A percentile compares a stretch with the other conserved stretches of the same genome.
These are phyloP conservation scores for Daboia siamensis DNA, from an alignment of 2,113 vertebrate genomes.

Conservation along the genomic window DNA sequence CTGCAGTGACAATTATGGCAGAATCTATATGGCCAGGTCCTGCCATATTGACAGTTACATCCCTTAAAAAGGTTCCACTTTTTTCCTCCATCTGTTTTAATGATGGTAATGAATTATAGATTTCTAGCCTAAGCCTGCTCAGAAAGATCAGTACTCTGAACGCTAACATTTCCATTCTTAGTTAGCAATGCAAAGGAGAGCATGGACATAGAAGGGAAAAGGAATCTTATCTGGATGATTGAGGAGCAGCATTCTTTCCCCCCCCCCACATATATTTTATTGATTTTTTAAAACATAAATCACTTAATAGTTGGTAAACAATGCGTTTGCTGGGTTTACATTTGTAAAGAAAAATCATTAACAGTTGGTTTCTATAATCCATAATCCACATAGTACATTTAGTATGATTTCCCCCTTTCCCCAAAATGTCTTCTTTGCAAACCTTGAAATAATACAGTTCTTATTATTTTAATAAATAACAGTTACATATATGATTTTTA, in stretches of 20 bases:
- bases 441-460: too few relatives aligned
- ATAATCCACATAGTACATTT: too few relatives aligned
- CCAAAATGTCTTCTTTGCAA: too few relatives aligned
- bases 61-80: conserved; percentile 37
- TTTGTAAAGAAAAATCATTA: too few relatives aligned
- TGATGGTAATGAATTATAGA: conserved; percentile 47
- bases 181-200: background rate
- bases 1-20: conserved; percentile 46
- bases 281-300: too few relatives aligned
- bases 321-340: too few relatives aligned
- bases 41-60: conserved; percentile 55
- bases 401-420: too few relatives aligned
- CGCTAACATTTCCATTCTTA: background rate
- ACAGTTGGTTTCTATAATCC: too few relatives aligned
- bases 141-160: conserved; percentile 12
- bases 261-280: too few relatives aligned
- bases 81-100: conserved; percentile 47
- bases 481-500: too few relatives aligned
- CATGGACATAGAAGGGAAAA: background rate
- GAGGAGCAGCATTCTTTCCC: background rate
- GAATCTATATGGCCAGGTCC: conserved; percentile 55
- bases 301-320: too few relatives aligned
- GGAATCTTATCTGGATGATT: background rate
- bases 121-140: conserved; percentile 13
- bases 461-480: too few relatives aligned